Percentiles rank a stretch among this genome's conserved stretches.
Conservation (phyloP, 2,797 vertebrate genomes). For the Limnodromus scolopaceus region DNA sequence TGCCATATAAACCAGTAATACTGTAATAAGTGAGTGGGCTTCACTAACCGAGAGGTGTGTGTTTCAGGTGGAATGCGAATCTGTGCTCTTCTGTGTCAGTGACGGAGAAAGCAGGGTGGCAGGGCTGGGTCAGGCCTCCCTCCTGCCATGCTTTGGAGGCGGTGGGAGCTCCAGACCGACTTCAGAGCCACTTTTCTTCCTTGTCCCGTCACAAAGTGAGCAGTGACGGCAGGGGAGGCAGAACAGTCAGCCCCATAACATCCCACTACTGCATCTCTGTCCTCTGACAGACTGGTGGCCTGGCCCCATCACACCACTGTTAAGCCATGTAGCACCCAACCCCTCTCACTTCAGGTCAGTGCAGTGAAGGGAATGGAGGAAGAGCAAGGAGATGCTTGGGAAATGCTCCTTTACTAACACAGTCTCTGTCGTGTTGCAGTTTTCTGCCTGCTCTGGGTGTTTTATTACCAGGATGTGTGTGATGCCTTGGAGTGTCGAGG, state of each 20-base stretch:
- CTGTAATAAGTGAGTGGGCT: not conserved
- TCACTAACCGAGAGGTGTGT: not conserved
- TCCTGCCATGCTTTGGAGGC: not conserved
- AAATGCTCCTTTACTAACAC: not conserved
- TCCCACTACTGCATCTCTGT: not conserved
- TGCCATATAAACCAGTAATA: not conserved
- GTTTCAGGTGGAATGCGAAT: not conserved
- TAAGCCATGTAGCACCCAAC: not conserved
- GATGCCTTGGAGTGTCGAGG: not conserved
- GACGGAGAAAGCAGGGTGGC: not conserved
- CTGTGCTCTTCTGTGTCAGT: not conserved
- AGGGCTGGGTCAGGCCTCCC: not conserved
- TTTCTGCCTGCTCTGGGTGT: not conserved
- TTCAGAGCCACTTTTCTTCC: not conserved
- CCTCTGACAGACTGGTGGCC: not conserved
- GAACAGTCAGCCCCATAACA: not conserved
- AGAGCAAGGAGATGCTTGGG: not conserved
- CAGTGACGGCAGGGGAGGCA: not conserved
- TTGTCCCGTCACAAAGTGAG: not conserved
- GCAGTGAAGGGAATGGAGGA: not conserved
- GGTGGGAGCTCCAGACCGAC: not conserved
- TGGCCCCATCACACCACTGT: not conserved
- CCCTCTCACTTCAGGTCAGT: not conserved
- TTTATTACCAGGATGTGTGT: not conserved
- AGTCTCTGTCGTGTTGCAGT: fast-evolving